A percentile compares a stretch with the other conserved stretches of the same genome.
phyloP scores from a whole-genome alignment of 2,113 vertebrate species.

The Melanerpes aurifrons region DNA sequence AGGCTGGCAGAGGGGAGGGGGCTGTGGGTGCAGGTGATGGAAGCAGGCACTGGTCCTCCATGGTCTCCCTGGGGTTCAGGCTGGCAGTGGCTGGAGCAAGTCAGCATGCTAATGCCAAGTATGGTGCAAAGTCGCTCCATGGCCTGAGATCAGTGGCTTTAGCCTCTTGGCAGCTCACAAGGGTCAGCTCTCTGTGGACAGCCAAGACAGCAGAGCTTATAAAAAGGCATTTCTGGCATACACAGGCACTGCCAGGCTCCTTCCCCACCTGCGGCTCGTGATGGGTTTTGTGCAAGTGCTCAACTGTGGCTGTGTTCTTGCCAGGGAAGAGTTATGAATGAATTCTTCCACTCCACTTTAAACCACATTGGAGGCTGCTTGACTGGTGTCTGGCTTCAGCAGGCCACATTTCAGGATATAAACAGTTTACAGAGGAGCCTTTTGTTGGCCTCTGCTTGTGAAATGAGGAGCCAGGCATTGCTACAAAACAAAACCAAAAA shows the following conservation, averaged over 20 bases:
- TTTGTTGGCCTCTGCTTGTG: background rate
- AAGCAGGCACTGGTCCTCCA: background rate
- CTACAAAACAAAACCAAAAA: background rate
- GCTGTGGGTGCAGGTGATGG: accelerated
- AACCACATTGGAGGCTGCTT: background rate
- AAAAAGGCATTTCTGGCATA: background rate
- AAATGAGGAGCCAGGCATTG: background rate
- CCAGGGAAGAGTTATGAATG: background rate
- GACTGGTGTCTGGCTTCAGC: background rate
- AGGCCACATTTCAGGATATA: background rate
- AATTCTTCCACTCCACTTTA: background rate
- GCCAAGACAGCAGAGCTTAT: background rate
- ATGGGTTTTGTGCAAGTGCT: background rate
- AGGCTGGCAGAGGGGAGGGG: background rate
- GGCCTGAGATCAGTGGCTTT: background rate
- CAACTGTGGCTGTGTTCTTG: background rate
- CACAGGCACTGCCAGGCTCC: background rate
- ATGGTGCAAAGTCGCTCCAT: accelerated
- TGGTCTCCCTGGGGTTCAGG: accelerated
- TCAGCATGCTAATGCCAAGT: background rate
- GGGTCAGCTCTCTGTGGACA: background rate
- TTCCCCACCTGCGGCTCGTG: accelerated
- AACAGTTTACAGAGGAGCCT: background rate
- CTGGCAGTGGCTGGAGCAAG: background rate
- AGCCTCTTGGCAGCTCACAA: background rate